Base-by-base conservation (phyloP, 2,797 vertebrate genomes). In the Ambastaia sidthimunki region DNA sequence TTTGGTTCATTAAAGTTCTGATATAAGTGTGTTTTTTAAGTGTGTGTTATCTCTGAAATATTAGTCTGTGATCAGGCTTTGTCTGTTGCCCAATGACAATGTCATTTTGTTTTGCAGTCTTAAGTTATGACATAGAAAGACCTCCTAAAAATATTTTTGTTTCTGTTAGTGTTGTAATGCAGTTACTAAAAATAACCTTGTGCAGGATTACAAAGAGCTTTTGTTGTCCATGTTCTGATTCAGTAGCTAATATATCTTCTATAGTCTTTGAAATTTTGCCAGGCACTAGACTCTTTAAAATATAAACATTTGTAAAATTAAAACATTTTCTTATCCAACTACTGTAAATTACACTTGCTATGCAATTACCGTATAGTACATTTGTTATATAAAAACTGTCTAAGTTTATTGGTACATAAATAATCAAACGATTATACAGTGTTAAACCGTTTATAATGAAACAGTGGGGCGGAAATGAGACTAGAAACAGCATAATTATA, bases 11-110 rank as follows among this genome's bases (percentile, higher is more conserved):
- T 77, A 48, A 77, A 77, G 18, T 21, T 60, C 25, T 50, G 1
- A 60, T 34, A 50, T 25, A 77, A 77, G n/a, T n/a, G n/a, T n/a
- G n/a, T n/a, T 5, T 71, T 79, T 71, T 19, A 71, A 52, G 31
- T 2, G 16, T 59, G 54, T 50, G 37, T 18, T 52, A 65, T 54
- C 68, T 71, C 19, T 71, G 57, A 71, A 37, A 62, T 71, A 60
- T 60, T 78, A 62, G 55, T 78, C 41, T 21, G 18, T 31, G 23
- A 57, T 3, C 3, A 13, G 44, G 52, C 31, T 67, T 65, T 74
- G 55, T 74, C 37, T 34, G 34, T 34, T 7, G 12, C 18, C 37
- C n/a, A 68, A 10, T 68, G 50, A 68, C 31, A 57, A 67, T 31
- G 9, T 41, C 31, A 18, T 52, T 71, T 52, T 55, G 69, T 12